Percentiles rank a stretch among this genome's conserved stretches.
Evolutionary conservation across 2,113 vertebrate species (phyloP).

Genomic region (Oryzias melastigma): DNA sequence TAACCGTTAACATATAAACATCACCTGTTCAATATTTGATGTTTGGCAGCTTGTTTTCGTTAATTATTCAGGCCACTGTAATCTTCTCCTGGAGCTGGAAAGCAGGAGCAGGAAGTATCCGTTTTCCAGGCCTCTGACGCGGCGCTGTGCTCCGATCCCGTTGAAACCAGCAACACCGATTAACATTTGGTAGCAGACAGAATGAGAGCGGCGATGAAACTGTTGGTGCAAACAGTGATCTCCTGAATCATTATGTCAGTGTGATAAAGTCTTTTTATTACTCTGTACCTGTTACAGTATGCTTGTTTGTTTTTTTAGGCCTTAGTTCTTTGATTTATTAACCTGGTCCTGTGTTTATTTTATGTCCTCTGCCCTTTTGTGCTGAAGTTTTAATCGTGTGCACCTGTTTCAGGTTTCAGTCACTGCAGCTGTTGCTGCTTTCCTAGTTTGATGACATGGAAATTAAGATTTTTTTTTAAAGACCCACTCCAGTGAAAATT

Average conservation of each 20-base stretch:
- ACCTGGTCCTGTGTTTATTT: no score
- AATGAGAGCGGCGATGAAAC: neutral
- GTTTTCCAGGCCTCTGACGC: conserved; percentile 50
- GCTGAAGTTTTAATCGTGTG: no score
- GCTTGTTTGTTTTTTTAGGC: no score
- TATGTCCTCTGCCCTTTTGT: no score
- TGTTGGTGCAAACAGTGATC: neutral
- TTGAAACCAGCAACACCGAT: neutral
- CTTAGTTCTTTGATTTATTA: no score
- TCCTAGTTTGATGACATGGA: no score
- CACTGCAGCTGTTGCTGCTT: no score
- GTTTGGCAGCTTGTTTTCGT: conserved; percentile 77
- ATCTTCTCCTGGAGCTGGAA: conserved; percentile 63
- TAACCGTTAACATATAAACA: conserved; percentile 75
- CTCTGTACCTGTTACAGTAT: no score
- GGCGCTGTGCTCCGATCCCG: neutral
- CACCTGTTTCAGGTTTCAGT: no score
- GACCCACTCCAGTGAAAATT: no score
- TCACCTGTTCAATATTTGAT: conserved; percentile 78
- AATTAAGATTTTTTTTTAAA: no score
- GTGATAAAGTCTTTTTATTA: no score
- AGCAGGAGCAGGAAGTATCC: conserved; percentile 58
- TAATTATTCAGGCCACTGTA: conserved; percentile 77
- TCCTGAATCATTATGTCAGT: neutral
- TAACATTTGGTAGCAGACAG: neutral